A percentile compares a stretch with the other conserved stretches of the same genome.
Conservation (phyloP, 1,140 invertebrate species). For the Pantala flavescens region DNA sequence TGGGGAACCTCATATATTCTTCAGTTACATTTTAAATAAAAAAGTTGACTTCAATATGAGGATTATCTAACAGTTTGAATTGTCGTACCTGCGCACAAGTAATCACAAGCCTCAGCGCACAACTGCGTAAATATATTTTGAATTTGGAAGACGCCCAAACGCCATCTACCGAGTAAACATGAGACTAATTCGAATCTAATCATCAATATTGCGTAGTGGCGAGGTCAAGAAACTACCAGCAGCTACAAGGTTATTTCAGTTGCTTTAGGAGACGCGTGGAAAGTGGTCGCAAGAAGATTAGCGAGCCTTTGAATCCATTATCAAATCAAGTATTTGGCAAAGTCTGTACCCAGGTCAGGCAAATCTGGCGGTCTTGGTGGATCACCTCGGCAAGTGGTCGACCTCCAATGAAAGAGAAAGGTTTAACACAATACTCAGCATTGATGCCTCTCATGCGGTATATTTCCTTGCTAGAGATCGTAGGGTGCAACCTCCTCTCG, state of each 20-base stretch:
- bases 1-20: no score
- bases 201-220: neutral
- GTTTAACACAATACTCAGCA: neutral
- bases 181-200: neutral
- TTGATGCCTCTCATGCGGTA: neutral
- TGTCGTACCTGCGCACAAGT: no score
- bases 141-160: neutral
- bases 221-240: neutral
- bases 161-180: neutral
- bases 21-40: no score
- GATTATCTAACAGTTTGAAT: no score
- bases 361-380: neutral
- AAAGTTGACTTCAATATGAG: no score
- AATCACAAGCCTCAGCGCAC: neutral
- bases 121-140: neutral
- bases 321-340: neutral
- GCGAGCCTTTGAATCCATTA: neutral
- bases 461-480: neutral
- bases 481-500: neutral
- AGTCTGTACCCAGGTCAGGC: neutral
- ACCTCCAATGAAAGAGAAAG: constrained; percentile 5
- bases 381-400: constrained; percentile 2
- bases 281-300: neutral
- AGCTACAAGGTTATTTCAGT: neutral
- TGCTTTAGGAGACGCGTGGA: neutral